phyloP scores from a whole-genome alignment of 2,888 invertebrate species.

The Orthosia cruda region DNA sequence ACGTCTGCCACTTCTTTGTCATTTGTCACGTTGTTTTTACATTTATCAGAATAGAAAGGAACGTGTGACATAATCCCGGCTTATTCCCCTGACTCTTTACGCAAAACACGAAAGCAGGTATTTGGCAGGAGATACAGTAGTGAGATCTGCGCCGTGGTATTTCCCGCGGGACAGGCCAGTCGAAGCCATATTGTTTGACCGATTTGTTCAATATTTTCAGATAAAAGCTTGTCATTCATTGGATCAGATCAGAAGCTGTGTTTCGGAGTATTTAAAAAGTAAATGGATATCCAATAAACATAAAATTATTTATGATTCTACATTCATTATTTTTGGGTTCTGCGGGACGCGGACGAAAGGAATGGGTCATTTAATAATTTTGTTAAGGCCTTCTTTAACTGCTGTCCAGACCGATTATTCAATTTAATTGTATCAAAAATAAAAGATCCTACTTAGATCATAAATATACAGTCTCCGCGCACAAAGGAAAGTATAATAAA shows the following conservation, averaged over 20 bases:
- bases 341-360: slow-evolving; percentile 1
- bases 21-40: too few relatives aligned
- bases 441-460: background rate
- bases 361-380: slow-evolving; percentile 1
- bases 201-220: slow-evolving; percentile 37
- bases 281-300: slow-evolving; percentile 43
- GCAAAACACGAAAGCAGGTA: slow-evolving; percentile 69
- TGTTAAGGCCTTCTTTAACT: slow-evolving; percentile 28
- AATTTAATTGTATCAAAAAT: slow-evolving; percentile 17
- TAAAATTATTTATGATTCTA: slow-evolving; percentile 46
- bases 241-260: slow-evolving; percentile 26
- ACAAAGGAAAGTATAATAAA: slow-evolving; percentile 2
- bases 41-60: too few relatives aligned
- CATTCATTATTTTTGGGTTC: slow-evolving; percentile 38
- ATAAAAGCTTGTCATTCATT: slow-evolving; percentile 47
- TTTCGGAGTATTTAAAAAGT: slow-evolving; percentile 33
- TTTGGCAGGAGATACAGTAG: slow-evolving; percentile 71
- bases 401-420: slow-evolving; percentile 26
- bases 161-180: slow-evolving; percentile 35
- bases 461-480: slow-evolving; percentile 3
- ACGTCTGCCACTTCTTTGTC: too few relatives aligned
- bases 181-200: slow-evolving; percentile 38
- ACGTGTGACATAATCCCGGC: slow-evolving; percentile 69
- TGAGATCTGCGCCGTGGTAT: slow-evolving; percentile 59
- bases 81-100: slow-evolving; percentile 69